Base-by-base conservation (phyloP, 2,888 invertebrate genomes). In the Drosophila dives region DNA sequence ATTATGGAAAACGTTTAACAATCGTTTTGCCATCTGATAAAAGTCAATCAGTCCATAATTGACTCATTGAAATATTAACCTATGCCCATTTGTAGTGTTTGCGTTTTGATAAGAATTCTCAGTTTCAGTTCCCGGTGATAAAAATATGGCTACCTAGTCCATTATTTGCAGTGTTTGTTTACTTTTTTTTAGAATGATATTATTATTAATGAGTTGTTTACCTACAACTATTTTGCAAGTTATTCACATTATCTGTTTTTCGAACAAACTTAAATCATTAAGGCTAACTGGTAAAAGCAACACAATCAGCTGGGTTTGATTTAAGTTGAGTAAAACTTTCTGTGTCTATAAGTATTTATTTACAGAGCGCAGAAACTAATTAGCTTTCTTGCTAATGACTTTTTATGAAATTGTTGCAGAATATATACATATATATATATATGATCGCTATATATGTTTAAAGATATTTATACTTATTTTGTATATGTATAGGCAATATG, bases 21-120 rank as follows among this genome's bases (percentile, higher is more conserved):
- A 81, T 71, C 61, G 64, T 12, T 48, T 53, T 64, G 56, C 33
- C 51, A 64, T 80, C 45, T 73, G 85, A 87, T 83, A 82, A 76
- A 71, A 72, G 53, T 61, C 32, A 72, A 70, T 72, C 51, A 40
- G 64, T 58, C 62, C 26, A 42, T 68, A 69, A 86, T 72, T 78
- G 61, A 55, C 54, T 61, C 38, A 64, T 82, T 85, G 67, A 68
- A 62, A 73, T 59, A 75, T 51, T 48, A 23, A 58, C 5, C 36
- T 58, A n/a, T 54, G 50, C 53, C 26, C 33, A 63, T 40, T 36
- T 26, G 12, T 23, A 29, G 33, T 62, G 38, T 50, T 68, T 65
- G 48, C 45, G 23, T 20, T 34, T 15, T 53, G 77, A 77, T 77
- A 76, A 77, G 64, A 40, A 38, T 48, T 55, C 54, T 49, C 58